Percentiles rank a stretch among this genome's conserved stretches.
Evolutionary conservation across 37 sponge, comb jelly and placozoan genomes (phyloP).

Genomic region (Ephydatia muelleri): DNA sequence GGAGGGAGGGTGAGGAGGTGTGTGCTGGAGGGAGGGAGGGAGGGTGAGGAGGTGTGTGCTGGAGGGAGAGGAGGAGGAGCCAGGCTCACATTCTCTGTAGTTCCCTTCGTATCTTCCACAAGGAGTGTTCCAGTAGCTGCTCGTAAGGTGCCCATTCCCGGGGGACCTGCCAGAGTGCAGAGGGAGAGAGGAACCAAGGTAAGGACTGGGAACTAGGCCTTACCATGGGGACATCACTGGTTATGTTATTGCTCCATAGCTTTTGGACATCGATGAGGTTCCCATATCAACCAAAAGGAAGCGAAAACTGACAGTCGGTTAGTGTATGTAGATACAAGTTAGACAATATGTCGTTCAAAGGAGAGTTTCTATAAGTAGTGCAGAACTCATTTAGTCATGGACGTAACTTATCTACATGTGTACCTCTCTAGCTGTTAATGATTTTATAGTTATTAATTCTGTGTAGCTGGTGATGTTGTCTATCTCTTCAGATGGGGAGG

Average conservation of each 20-base stretch:
- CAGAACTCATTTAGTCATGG: too few relatives aligned
- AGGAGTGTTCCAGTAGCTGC: slow-evolving; percentile 23
- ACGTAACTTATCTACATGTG: slow-evolving; percentile 35
- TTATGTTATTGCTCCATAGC: slow-evolving; percentile 4
- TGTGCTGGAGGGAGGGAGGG: too few relatives aligned
- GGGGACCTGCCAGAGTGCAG: slow-evolving; percentile 29
- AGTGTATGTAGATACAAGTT: background rate
- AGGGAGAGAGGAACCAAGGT: slow-evolving; percentile 72
- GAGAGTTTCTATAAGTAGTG: too few relatives aligned
- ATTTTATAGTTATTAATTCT: slow-evolving; percentile 27
- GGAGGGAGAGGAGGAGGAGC: too few relatives aligned
- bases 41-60: too few relatives aligned
- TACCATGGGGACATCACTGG: background rate
- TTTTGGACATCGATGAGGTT: slow-evolving; percentile 67
- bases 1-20: too few relatives aligned
- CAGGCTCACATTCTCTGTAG: background rate
- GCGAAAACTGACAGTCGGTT: slow-evolving; percentile 21
- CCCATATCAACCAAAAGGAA: slow-evolving; percentile 49
- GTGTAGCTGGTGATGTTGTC: slow-evolving; percentile 2
- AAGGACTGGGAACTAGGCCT: background rate
- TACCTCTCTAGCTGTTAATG: slow-evolving; percentile 6
- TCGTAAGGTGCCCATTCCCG: slow-evolving; percentile 59
- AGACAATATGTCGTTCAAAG: too few relatives aligned
- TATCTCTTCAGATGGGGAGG: background rate
- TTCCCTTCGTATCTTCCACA: slow-evolving; percentile 34